Evolutionary conservation across 2,888 invertebrate genomes (phyloP), one percentile per base, ranked within the genome.

Genomic region (Bembecia ichneumoniformis): DNA sequence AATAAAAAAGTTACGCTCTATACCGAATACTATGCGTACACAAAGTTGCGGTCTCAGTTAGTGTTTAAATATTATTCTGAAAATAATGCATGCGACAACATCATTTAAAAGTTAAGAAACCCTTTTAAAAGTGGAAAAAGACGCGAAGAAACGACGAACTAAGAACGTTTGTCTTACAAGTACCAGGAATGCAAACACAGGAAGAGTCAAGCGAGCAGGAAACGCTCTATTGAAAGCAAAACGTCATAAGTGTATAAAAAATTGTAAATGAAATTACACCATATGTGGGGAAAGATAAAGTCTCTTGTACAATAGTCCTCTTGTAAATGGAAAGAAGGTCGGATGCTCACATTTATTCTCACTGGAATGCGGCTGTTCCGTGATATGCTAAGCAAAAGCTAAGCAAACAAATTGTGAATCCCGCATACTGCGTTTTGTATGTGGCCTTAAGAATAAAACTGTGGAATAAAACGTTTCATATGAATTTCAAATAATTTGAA

Each of bases 371-470:
- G 76, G 72, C 74, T 72, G 71, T 77, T 71, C 72, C 67, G 71
- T 74, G 76, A 82, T 84, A 80, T 80, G 82, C 76, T 79, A 79
- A 79, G 77, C 79, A 80, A 80, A 77, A 77, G 77, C 73, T 74
- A 72, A 74, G 77, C 71, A 81, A 82, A 83, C 81, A 80, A 82
- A 82, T 82, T 83, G 77, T 71, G 65, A 66, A 68, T 65, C 70
- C 68, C 71, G 66, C 67, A 68, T 63, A 44, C 40, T 11, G 40
- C 13, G 40, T 13, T 40, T 7, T 46, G 17, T 49, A 40, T 16
- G 46, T 35, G 17, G 35, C 13, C 10, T 20, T 10, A 14, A 36
- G 3, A 40, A 40, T 40, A n/a, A n/a, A n/a, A n/a, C n/a, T n/a
- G n/a, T n/a, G n/a, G n/a, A n/a, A n/a, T n/a, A 14, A 40, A 40